phyloP scores from a whole-genome alignment of 2,888 invertebrate genomes.

The Timema cristinae region DNA sequence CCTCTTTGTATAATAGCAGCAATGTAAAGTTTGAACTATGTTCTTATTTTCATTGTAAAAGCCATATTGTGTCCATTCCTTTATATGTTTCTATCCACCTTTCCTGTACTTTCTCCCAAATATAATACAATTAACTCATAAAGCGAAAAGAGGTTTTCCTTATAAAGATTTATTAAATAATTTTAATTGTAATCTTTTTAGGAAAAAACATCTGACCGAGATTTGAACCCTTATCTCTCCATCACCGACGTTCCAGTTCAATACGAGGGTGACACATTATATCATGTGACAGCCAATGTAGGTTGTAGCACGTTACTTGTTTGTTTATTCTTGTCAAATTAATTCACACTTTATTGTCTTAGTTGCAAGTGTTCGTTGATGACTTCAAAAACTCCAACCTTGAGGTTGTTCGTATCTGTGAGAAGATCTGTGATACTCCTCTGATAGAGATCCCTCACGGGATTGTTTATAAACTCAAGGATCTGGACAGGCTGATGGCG shows the following conservation, averaged over 20 bases:
- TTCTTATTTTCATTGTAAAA: too few relatives aligned
- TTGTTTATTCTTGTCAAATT: not conserved
- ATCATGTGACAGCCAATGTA: too few relatives aligned
- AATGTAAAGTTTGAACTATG: not conserved
- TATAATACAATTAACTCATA: too few relatives aligned
- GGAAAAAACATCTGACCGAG: not conserved
- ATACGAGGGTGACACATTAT: too few relatives aligned
- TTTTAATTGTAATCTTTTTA: conserved; percentile 3
- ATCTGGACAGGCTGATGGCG: conserved; percentile 41
- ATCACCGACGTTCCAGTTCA: too few relatives aligned
- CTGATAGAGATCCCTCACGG: conserved; percentile 60
- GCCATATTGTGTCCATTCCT: too few relatives aligned
- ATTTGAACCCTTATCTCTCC: too few relatives aligned
- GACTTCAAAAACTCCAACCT: conserved; percentile 78
- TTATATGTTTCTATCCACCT: too few relatives aligned
- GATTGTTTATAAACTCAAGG: conserved; percentile 57
- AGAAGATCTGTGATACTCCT: conserved; percentile 65
- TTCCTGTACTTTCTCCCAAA: too few relatives aligned
- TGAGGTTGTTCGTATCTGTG: conserved; percentile 66
- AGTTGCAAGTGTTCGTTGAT: conserved; percentile 73
- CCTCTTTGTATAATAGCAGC: too few relatives aligned
- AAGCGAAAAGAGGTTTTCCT: not conserved
- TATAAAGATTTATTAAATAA: not conserved
- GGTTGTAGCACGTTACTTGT: too few relatives aligned
- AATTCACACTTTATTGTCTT: conserved; percentile 35